Evolutionary conservation across 2,888 invertebrate genomes (phyloP).

Genomic region (Cryptus viduatorius): DNA sequence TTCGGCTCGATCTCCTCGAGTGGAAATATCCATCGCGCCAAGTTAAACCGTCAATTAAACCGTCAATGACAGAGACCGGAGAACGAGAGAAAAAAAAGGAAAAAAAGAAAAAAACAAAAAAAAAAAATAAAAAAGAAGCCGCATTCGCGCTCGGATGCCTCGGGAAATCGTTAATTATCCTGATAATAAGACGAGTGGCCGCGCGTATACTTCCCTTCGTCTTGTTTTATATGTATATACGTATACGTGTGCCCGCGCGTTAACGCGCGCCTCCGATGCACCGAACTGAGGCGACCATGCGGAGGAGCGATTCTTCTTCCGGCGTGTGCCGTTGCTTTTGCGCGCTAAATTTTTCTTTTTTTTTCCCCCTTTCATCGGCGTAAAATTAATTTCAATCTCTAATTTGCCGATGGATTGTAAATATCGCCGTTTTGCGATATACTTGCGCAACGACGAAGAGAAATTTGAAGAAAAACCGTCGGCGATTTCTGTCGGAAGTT

Average conservation of each 20-base stretch:
- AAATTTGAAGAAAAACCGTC: neutral
- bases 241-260: conserved; percentile 22
- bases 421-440: neutral
- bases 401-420: conserved; percentile 5
- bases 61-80: conserved; percentile 38
- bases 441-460: neutral
- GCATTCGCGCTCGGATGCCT: conserved; percentile 73
- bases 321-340: conserved; percentile 22
- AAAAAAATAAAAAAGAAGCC: conserved; percentile 50
- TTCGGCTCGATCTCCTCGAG: conserved; percentile 1
- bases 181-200: conserved; percentile 71
- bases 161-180: conserved; percentile 75
- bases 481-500: conserved; percentile 15
- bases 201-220: conserved; percentile 38
- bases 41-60: conserved; percentile 25
- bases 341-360: neutral
- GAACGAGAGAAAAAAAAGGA: conserved; percentile 25
- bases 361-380: neutral
- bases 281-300: conserved; percentile 49
- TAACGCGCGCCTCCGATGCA: conserved; percentile 58
- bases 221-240: neutral
- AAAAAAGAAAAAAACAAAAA: conserved; percentile 5
- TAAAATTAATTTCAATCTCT: neutral
- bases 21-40: conserved; percentile 38
- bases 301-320: conserved; percentile 40